Base-by-base conservation (phyloP, 2,797 vertebrate genomes). In the Hylomyscus alleni region DNA sequence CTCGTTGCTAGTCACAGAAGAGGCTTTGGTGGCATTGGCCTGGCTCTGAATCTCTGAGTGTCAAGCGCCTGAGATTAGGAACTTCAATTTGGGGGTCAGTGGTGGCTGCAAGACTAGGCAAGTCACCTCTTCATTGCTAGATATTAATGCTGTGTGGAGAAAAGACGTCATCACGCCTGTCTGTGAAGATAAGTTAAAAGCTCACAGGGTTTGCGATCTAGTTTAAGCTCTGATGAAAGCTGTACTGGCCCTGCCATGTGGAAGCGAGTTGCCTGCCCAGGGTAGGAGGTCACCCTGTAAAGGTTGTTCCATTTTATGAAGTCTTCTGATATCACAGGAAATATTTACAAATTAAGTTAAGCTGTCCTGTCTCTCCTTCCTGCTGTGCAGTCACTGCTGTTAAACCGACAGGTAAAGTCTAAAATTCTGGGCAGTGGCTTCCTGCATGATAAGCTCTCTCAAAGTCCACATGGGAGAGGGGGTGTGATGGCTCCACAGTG, bases 11-110 rank as follows among this genome's bases (percentile, higher is more conserved):
- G 24, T 54, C 15, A 17, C 14, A 12, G 20, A 52, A 0, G 40
- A 82, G 31, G 5, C 4, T 47, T n/a, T 17, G 40, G 37, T 40
- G 76, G 56, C 34, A 14, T 26, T 29, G 11, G 19, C 7, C 67
- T 17, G 26, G 44, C 1, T 0, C n/a, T 4, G 6, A 0, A 31
- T 60, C 20, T n/a, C 24, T 6, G 5, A 8, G 8, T 12, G 9
- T 80, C 44, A 31, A 4, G 6, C 4, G 0, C 6, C 17, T 29
- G 9, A 40, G 60, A n/a, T 52, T 52, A 50, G 67, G 24, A 22
- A 37, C 31, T 52, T 76, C 29, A 34, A 15, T 26, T 58, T 10
- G 14, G 40, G 47, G 34, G 34, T 50, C 15, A 54, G 26, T 4
- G 0, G 4, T 15, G 8, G 29, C 54, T 78, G 77, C 44, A 62